phyloP scores from a whole-genome alignment of 1,140 invertebrate species.

The Papilio xuthus region DNA sequence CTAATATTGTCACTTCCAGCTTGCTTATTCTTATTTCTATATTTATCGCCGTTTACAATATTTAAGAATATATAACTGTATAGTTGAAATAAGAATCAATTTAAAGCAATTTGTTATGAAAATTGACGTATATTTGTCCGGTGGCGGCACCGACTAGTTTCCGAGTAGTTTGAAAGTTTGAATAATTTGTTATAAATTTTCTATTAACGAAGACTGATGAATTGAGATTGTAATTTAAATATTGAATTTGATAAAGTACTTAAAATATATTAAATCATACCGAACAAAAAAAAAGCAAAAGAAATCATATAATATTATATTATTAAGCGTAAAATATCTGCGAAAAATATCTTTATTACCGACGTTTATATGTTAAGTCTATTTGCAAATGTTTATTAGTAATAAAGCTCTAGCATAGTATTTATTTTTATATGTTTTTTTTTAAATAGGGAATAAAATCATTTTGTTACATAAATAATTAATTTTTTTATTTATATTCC shows the following conservation, averaged over 20 bases:
- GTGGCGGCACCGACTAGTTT: too few species aligned
- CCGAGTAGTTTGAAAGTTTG: too few species aligned
- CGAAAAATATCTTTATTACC: not conserved
- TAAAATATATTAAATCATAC: not conserved
- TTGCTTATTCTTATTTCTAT: conserved; percentile 60
- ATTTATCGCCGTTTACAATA: conserved; percentile 48
- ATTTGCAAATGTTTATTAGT: not conserved
- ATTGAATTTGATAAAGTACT: not conserved
- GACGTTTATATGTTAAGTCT: not conserved
- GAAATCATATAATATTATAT: not conserved
- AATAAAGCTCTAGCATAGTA: not conserved
- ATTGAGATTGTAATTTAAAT: not conserved
- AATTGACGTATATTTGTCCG: too few species aligned
- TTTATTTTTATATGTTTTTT: conserved; percentile 2
- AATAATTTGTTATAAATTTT: not conserved
- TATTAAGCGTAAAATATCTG: not conserved
- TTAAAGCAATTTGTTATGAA: too few species aligned
- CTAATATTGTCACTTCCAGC: conserved; percentile 52
- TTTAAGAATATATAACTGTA: too few species aligned
- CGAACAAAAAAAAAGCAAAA: not conserved
- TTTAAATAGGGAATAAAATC: not conserved
- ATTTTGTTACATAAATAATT: not conserved
- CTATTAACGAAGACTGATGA: not conserved
- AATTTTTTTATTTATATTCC: not conserved
- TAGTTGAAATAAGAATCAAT: too few species aligned